phyloP scores from a whole-genome alignment of 2,888 invertebrate genomes.

The Podotricha telesiphe region DNA sequence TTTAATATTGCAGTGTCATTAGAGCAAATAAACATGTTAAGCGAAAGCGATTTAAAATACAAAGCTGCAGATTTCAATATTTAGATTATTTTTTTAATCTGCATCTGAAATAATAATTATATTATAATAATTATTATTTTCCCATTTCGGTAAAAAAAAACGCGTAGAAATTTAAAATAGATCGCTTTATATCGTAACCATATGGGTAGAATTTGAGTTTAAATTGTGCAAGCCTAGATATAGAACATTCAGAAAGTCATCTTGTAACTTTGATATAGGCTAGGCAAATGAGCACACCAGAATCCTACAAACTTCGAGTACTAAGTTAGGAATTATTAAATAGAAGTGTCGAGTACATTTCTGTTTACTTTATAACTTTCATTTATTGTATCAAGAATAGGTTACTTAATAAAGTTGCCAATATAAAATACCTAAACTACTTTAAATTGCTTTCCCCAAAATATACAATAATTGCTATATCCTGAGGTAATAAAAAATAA shows the following conservation, averaged over 20 bases:
- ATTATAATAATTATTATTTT: too few species aligned
- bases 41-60: too few species aligned
- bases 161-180: too few species aligned
- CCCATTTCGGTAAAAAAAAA: too few species aligned
- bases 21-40: too few species aligned
- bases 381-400: too few species aligned
- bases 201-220: background rate
- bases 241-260: conserved; percentile 1
- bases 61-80: too few species aligned
- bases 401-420: background rate
- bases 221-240: background rate
- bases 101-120: too few species aligned
- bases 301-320: background rate
- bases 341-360: background rate
- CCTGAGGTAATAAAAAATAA: background rate
- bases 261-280: background rate
- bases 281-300: background rate
- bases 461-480: background rate
- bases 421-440: background rate
- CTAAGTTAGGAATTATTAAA: background rate
- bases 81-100: too few species aligned
- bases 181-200: too few species aligned
- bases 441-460: background rate
- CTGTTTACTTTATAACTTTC: background rate
- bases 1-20: too few species aligned